These are phyloP conservation scores for Crax fasciolata DNA, from an alignment of 2,797 vertebrate genomes.

Conservation along the genomic window DNA sequence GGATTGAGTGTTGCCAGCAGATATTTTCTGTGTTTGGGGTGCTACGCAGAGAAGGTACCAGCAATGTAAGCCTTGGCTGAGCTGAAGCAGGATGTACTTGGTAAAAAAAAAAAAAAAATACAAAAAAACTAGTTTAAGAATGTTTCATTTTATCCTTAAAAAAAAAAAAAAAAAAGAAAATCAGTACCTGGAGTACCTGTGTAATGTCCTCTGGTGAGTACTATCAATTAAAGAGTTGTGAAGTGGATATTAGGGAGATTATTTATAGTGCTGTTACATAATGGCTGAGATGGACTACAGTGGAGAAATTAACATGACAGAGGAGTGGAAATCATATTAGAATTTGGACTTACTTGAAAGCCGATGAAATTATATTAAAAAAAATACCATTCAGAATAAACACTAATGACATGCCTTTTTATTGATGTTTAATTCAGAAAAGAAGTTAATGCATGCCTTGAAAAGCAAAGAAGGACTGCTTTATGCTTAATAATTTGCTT, in stretches of 20 bases:
- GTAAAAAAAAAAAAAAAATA: not conserved
- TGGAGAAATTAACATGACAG: conserved; percentile 70
- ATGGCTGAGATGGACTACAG: conserved; percentile 25
- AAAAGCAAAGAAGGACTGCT: conserved; percentile 62
- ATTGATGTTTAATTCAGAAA: conserved; percentile 88
- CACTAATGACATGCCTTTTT: conserved; percentile 83
- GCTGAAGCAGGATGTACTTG: not conserved
- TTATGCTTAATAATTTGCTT: conserved; percentile 84
- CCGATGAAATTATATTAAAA: conserved; percentile 75
- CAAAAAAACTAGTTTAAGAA: not conserved
- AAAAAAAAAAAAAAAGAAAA: not conserved
- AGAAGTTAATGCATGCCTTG: conserved; percentile 71
- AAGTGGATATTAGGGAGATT: conserved; percentile 55
- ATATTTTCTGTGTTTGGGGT: not conserved
- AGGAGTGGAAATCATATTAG: conserved; percentile 79
- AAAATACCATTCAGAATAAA: conserved; percentile 77
- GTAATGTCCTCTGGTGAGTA: conserved; percentile 21
- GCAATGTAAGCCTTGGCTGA: not conserved
- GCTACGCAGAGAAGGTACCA: not conserved
- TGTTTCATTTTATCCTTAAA: too few relatives aligned
- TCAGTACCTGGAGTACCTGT: conserved; percentile 27
- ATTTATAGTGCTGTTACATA: conserved; percentile 62
- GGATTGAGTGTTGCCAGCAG: not conserved
- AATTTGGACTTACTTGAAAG: conserved; percentile 72
- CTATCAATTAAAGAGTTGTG: conserved; percentile 72